phyloP scores from a whole-genome alignment of 2,113 vertebrate genomes.

The Manacus vitellinus region DNA sequence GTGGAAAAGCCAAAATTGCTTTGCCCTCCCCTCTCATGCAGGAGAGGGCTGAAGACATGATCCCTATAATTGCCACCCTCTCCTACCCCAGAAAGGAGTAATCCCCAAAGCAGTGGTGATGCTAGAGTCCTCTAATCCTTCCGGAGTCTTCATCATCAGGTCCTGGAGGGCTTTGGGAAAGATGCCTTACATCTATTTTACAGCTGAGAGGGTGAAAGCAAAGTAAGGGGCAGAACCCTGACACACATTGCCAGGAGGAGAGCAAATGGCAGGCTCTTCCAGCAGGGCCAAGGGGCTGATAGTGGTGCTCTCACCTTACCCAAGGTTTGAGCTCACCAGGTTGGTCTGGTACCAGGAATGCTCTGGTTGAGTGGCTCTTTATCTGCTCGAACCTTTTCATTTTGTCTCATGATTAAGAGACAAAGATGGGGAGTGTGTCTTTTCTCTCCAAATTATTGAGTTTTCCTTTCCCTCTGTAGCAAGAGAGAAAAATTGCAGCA shows the following conservation, averaged over 20 bases:
- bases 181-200: rapidly evolving
- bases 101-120: neutral
- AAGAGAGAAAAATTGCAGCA: neutral
- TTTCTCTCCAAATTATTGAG: neutral
- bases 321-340: neutral
- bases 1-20: conserved; percentile 12
- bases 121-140: neutral
- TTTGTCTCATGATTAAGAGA: neutral
- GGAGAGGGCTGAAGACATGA: neutral
- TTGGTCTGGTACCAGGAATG: neutral
- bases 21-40: neutral
- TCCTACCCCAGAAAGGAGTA: neutral
- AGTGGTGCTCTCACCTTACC: neutral
- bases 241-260: neutral
- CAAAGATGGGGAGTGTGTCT: neutral
- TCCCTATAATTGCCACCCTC: neutral
- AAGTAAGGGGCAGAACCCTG: neutral
- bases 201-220: neutral
- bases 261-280: neutral
- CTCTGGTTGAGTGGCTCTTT: neutral
- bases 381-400: neutral
- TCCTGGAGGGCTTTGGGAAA: neutral
- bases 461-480: neutral
- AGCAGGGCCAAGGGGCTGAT: neutral
- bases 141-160: neutral